Evolutionary conservation across 1,140 invertebrate genomes (phyloP).

Genomic region (Formica exsecta): DNA sequence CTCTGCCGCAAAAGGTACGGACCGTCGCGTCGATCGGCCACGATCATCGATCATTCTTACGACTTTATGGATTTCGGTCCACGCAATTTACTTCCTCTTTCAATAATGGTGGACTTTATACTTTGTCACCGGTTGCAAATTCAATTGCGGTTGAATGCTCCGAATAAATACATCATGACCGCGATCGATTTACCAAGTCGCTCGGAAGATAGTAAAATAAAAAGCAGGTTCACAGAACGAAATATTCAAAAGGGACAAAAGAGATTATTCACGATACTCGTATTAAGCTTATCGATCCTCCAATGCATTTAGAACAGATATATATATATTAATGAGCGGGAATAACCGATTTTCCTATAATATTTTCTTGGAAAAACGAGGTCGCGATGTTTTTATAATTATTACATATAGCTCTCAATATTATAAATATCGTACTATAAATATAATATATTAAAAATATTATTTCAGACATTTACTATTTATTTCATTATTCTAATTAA

Average conservation of each 20-base stretch:
- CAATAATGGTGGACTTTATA: constrained; percentile 55
- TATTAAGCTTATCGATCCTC: constrained; percentile 31
- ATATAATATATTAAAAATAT: neutral
- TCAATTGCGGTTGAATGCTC: constrained; percentile 54
- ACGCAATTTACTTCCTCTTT: constrained; percentile 55
- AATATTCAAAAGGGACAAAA: constrained; percentile 20
- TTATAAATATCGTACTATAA: neutral
- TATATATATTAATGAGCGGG: neutral
- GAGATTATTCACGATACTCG: constrained; percentile 28
- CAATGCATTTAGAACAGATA: neutral
- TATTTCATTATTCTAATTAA: too few species aligned
- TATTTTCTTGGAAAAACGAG: neutral
- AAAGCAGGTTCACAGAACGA: constrained; percentile 15
- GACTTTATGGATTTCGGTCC: constrained; percentile 26
- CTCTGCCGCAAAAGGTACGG: constrained; percentile 2
- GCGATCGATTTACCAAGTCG: constrained; percentile 60
- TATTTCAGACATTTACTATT: neutral
- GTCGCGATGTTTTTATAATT: neutral
- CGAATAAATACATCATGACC: constrained; percentile 59
- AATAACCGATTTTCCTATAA: neutral
- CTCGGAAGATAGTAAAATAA: constrained; percentile 49
- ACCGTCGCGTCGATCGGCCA: constrained; percentile 32
- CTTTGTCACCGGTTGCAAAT: constrained; percentile 58
- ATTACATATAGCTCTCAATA: neutral
- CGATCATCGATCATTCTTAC: constrained; percentile 60